These are phyloP conservation scores for Chionis minor DNA, from an alignment of 2,113 vertebrate genomes.

Conservation along the genomic window DNA sequence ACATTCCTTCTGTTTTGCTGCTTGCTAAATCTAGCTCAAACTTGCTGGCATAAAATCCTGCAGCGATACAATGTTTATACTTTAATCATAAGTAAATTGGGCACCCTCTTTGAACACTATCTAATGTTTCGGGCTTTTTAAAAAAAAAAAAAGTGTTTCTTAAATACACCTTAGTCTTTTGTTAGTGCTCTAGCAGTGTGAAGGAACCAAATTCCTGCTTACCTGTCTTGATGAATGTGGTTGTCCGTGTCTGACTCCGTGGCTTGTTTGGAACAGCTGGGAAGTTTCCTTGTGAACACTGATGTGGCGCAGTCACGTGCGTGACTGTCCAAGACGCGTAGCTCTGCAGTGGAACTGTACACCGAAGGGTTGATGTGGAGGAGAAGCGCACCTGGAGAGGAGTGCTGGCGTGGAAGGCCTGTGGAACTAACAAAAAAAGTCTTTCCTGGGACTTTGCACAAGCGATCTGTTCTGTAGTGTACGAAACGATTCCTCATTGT, in stretches of 20 bases:
- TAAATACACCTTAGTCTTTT: not conserved
- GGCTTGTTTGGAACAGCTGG: not conserved
- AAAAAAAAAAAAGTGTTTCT: not conserved
- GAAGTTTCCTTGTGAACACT: not conserved
- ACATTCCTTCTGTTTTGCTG: not conserved
- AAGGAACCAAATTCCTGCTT: not conserved
- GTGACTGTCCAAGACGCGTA: not conserved
- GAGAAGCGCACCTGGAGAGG: not conserved
- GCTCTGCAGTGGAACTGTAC: not conserved
- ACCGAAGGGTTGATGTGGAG: not conserved
- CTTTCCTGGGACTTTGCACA: not conserved
- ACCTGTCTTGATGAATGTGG: not conserved
- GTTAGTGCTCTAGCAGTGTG: not conserved
- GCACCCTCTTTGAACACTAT: not conserved
- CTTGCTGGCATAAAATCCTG: not conserved
- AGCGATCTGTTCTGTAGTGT: not conserved
- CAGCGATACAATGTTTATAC: not conserved
- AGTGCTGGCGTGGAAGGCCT: not conserved
- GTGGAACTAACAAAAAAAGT: not conserved
- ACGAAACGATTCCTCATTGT: fast-evolving
- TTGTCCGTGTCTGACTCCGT: not conserved
- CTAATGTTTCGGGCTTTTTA: not conserved
- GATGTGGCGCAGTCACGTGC: not conserved
- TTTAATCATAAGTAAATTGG: not conserved
- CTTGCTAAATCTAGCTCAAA: not conserved